Percentiles rank a stretch among this genome's conserved stretches.
These are phyloP conservation scores for Amia ocellicauda DNA, from an alignment of 2,113 vertebrate species.

Conservation along the genomic window DNA sequence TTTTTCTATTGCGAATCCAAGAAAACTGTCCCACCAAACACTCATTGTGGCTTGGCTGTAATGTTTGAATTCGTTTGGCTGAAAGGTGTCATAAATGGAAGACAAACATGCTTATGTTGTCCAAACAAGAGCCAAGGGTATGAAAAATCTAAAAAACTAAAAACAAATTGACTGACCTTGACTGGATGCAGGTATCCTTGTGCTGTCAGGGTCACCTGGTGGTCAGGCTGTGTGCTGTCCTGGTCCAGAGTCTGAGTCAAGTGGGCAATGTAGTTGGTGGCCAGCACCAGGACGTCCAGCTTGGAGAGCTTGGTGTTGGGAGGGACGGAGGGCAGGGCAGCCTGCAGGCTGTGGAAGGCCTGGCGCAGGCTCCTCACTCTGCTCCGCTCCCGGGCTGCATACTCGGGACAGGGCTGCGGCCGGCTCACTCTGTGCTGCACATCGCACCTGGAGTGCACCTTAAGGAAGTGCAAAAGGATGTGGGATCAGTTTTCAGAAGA, in stretches of 20 bases:
- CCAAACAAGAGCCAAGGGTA: too few species aligned
- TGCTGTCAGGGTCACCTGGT: conserved; percentile 41
- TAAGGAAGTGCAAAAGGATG: background rate
- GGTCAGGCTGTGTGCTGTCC: conserved; percentile 39
- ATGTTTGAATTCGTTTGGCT: too few species aligned
- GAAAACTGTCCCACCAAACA: too few species aligned
- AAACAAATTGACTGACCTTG: conserved; percentile 59
- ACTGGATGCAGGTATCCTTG: conserved; percentile 74
- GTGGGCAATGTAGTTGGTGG: conserved; percentile 80
- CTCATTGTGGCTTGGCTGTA: too few species aligned
- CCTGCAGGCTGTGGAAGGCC: conserved; percentile 81
- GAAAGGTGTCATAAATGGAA: too few species aligned
- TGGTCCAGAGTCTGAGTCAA: conserved; percentile 70
- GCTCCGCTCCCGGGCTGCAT: conserved; percentile 68
- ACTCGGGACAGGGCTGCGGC: conserved; percentile 64
- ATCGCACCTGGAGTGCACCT: conserved; percentile 21
- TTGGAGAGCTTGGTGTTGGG: conserved; percentile 83
- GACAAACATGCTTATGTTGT: too few species aligned
- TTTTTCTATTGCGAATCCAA: too few species aligned
- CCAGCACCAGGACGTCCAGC: conserved; percentile 77
- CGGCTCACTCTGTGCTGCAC: conserved; percentile 29
- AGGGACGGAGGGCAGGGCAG: conserved; percentile 72
- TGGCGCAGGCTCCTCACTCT: conserved; percentile 71
- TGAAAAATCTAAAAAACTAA: too few species aligned
- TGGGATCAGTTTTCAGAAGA: too few species aligned